Base-by-base conservation (phyloP, 2,888 invertebrate species). In the Parnassius orleans region DNA sequence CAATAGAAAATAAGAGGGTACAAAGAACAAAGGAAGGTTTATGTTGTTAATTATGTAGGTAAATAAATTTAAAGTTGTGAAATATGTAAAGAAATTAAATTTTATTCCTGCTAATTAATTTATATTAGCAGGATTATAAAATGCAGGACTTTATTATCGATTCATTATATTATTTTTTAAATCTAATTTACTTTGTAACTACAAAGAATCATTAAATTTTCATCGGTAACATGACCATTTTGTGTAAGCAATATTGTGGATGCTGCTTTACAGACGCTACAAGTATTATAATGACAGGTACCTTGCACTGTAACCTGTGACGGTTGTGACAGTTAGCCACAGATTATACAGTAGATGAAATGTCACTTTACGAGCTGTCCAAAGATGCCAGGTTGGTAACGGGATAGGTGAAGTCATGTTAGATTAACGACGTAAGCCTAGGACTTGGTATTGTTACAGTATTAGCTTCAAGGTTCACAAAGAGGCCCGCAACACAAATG, bases 341-440 rank as follows among this genome's bases (percentile, higher is more conserved):
- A 52, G 63, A 58, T 51, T 63, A 63, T 9, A n/a, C 19, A 58
- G 19, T 12, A 54, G 55, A 52, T 42, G 51, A 56, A 56, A 55
- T 59, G 63, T 63, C 59, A 63, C 63, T 59, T 63, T 14, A 58
- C 58, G 55, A 50, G 42, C 46, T 44, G 41, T 10, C 58, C 51
- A 55, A 63, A 63, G 63, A 63, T 43, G 51, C 55, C 52, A 41
- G 41, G 42, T 10, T 3, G 3, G 7, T 9, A 43, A 51, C 3
- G 24, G 44, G 55, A 64, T 53, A 60, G 42, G 53, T 53, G 60
- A 60, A 61, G 44, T 55, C 46, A 56, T 63, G 63, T 57, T 44
- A 60, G 53, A 55, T 59, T 64, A 60, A 56, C 57, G 3, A 55
- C 44, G 53, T 63, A 57, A 60, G 60, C 63, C 52, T 53, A n/a